These are phyloP conservation scores for Carapus acus DNA, from an alignment of 2,797 vertebrate species.

Conservation along the genomic window DNA sequence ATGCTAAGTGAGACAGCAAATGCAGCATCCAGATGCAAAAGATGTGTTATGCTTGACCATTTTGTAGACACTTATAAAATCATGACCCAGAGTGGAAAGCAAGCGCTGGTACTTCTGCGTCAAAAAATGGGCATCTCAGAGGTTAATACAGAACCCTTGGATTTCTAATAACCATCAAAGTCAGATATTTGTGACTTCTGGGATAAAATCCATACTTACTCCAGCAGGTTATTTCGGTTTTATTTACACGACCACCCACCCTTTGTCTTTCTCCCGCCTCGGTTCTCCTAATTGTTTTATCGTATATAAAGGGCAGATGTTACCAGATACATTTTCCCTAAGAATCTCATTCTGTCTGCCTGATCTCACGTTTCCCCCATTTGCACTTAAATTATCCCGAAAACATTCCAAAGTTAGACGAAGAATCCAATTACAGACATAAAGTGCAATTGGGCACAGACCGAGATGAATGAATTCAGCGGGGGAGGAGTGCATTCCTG, in stretches of 20 bases:
- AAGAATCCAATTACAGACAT: conserved; percentile 26
- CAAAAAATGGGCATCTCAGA: no score
- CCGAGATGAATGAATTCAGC: conserved; percentile 56
- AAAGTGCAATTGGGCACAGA: conserved; percentile 36
- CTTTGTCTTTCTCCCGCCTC: conserved; percentile 23
- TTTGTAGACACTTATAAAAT: no score
- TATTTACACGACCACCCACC: conserved; percentile 10
- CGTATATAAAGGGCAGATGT: conserved; percentile 30
- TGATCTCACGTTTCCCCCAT: conserved; percentile 29
- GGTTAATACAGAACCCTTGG: no score
- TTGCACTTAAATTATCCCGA: conserved; percentile 26
- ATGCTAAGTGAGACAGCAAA: no score
- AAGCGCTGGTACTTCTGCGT: no score
- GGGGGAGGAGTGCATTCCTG: conserved; percentile 46
- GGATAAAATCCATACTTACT: no score
- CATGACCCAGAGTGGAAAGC: no score
- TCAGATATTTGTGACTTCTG: no score
- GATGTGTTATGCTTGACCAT: no score
- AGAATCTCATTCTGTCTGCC: conserved; percentile 33
- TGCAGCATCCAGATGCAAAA: no score
- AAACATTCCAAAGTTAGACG: conserved; percentile 13
- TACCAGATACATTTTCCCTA: conserved; percentile 41
- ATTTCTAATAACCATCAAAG: no score
- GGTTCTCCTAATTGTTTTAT: conserved; percentile 32
- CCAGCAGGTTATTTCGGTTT: no score